Evolutionary conservation across 1,140 invertebrate species (phyloP), one percentile per base, ranked within the genome.

Genomic region (Danaus melanippus): DNA sequence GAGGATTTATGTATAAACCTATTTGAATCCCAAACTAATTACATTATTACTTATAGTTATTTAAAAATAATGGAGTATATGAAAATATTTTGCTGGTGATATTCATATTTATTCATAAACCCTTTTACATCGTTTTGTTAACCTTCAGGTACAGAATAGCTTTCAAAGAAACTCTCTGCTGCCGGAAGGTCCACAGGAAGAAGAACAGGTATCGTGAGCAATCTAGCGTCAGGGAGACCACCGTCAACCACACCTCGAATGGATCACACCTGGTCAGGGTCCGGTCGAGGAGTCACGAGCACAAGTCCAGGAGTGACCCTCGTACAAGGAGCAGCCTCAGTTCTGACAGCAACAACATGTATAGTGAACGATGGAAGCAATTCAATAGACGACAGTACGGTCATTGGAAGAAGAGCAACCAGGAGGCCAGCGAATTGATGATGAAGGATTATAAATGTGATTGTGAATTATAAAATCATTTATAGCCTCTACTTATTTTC

Each of bases 151-250:
- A 96, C 80, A 87, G 96, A 10, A 88, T 90, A 1, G 95, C 95
- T 1, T 97, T 97, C 66, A 91, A 89, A 53, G 90, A 93, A 68
- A 92, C 91, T 1, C 84, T 93, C 1, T 92, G 91, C 64, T 89
- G 90, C 57, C 80, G 77, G 42, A 72, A 79, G 4, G 84, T 79
- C 12, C 78, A 74, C 11, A 70, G 74, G 46, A 76, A 71, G 50
- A 85, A 80, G 43, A 88, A 84, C 53, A 87, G 83, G 12, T 88
- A 89, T 43, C 60, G 88, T 0, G 89, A 90, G 3, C 89, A 89
- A 21, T 90, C 89, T 10, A 90, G 89, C 75, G 82, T 90, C 62
- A 81, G 89, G 10, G 89, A 90, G 41, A 89, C 86, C 1, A 88
- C 82, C 8, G 76, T 88, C 8, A 84, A 84, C 44, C 79, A 84